Evolutionary conservation across 2,113 vertebrate genomes (phyloP).

Genomic region (Scomber colias): DNA sequence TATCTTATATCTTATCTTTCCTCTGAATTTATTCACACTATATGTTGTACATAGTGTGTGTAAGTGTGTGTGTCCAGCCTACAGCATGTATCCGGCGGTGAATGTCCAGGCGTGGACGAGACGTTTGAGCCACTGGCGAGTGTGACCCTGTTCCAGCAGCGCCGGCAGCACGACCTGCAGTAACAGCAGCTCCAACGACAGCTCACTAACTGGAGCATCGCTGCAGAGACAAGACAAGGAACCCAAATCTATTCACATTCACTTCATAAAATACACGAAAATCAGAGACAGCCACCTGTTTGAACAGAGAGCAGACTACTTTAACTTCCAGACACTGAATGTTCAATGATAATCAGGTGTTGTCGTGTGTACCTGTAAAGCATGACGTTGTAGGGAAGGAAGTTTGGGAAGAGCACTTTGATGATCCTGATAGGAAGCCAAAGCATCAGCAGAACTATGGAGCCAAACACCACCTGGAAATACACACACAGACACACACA

Average conservation of each 20-base stretch:
- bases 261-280: too few species aligned
- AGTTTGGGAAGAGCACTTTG: constrained; percentile 93
- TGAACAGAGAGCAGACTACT: not conserved
- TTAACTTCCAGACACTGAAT: not conserved
- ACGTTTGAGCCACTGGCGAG: constrained; percentile 98
- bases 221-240: constrained; percentile 75
- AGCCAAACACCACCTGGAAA: constrained; percentile 91
- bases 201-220: constrained; percentile 97
- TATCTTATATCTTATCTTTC: too few species aligned
- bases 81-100: constrained; percentile 94
- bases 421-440: constrained; percentile 98
- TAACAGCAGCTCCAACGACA: constrained; percentile 96
- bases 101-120: constrained; percentile 98
- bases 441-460: constrained; percentile 98
- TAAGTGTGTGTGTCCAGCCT: too few species aligned
- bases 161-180: constrained; percentile 98
- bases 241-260: too few species aligned
- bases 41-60: too few species aligned
- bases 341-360: not conserved
- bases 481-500: too few species aligned
- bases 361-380: constrained; percentile 92
- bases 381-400: constrained; percentile 99
- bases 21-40: too few species aligned
- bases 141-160: constrained; percentile 97
- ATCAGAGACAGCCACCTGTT: not conserved